These are phyloP conservation scores for Asarcornis scutulata DNA, from an alignment of 2,113 vertebrate species.

Conservation along the genomic window DNA sequence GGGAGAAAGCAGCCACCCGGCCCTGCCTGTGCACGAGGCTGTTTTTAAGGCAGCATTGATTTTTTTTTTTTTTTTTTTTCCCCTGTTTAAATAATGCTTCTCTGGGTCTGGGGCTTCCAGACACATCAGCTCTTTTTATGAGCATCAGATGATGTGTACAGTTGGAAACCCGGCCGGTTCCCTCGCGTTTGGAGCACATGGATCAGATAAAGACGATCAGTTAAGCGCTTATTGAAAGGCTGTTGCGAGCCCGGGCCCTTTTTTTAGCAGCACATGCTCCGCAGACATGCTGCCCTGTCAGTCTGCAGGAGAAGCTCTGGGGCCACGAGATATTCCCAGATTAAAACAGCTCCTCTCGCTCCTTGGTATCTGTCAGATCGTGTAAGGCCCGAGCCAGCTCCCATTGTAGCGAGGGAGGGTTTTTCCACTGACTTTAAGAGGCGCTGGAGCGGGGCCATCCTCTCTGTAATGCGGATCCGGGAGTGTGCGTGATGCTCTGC, in stretches of 20 bases:
- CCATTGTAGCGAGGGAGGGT: constrained; percentile 28
- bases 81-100: not conserved
- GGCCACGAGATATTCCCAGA: constrained; percentile 27
- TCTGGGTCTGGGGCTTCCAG: constrained; percentile 57
- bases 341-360: not conserved
- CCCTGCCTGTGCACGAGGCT: not conserved
- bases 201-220: constrained; percentile 18
- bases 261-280: not conserved
- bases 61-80: not conserved
- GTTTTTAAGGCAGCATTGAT: not conserved
- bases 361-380: constrained; percentile 1
- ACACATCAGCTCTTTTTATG: constrained; percentile 57
- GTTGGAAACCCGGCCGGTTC: not conserved
- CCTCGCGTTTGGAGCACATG: not conserved
- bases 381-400: not conserved
- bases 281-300: not conserved
- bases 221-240: not conserved
- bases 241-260: not conserved
- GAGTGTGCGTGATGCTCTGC: constrained; percentile 63
- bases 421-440: constrained; percentile 60
- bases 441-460: not conserved
- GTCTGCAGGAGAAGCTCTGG: not conserved
- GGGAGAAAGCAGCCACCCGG: not conserved
- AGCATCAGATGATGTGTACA: constrained; percentile 51
- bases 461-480: constrained; percentile 63